Evolutionary conservation across 2,797 vertebrate genomes (phyloP), one percentile per base, ranked within the genome.

Genomic region (Chelidonichthys spinosus): DNA sequence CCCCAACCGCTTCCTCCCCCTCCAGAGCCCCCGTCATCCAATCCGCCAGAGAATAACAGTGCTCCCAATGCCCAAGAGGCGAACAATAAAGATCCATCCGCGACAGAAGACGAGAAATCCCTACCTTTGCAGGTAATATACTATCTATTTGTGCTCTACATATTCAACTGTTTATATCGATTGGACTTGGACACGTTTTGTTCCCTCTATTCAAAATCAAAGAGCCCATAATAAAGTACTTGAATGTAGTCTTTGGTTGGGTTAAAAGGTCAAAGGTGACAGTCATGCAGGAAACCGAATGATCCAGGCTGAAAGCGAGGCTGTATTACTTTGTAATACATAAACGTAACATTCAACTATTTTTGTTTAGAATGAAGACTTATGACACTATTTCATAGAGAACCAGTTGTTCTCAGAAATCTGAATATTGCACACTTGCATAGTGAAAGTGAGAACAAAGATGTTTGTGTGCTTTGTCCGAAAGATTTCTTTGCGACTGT

Each of bases 91-190:
- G 82, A 78, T 9, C 4, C 78, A 11, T 15, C 69, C 52, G 43
- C 39, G 2, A 7, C 64, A 15, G 85, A 85, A 14, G 79, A 87
- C 5, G 89, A 92, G 18, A 93, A 87, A 15, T 69, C 90, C 2
- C 72, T 91, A 84, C 72, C 83, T 63, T 46, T 93, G 59, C 94
- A 95, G 94, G 95, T 94, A 90, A 80, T 36, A 52, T 50, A 47
- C 4, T 39, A 3, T 54, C 9, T 11, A 14, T 46, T 46, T 10
- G 32, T 46, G 4, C 58, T 61, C 18, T 13, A 44, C 44, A n/a
- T 37, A 18, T 11, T 42, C 32, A 32, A 11, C 7, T 47, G 18
- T 63, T 33, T 2, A 52, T 52, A 32, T 11, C 43, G 44, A 18
- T 64, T 49, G 46, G 33, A 50, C 9, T 62, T 47, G 3, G 17